Conservation (phyloP, 2,888 invertebrate species). For the Geotrupes spiniger region DNA sequence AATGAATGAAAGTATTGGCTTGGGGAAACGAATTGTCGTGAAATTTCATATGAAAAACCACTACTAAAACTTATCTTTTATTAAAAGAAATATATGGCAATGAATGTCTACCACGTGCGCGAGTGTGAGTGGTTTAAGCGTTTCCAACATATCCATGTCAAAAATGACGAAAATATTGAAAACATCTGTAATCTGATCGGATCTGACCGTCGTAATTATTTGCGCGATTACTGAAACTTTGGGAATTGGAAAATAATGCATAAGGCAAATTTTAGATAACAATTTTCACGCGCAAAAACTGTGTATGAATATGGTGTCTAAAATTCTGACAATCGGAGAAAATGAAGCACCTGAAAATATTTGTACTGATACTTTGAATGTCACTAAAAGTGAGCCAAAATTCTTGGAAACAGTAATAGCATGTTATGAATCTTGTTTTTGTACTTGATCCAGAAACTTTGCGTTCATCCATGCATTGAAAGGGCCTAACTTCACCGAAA, state of each 20-base stretch:
- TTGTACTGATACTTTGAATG: conserved; percentile 13
- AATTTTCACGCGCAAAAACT: too few relatives aligned
- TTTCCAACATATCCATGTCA: too few relatives aligned
- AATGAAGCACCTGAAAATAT: conserved; percentile 1
- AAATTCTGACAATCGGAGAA: background rate
- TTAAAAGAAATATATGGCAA: too few relatives aligned
- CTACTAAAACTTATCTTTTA: too few relatives aligned
- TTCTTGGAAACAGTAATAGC: conserved; percentile 13
- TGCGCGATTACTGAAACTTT: conserved; percentile 6
- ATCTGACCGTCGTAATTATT: conserved; percentile 3
- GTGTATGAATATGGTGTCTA: background rate
- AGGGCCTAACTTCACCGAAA: conserved; percentile 14
- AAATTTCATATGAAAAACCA: too few relatives aligned
- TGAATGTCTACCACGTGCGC: too few relatives aligned
- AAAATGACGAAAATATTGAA: conserved; percentile 34
- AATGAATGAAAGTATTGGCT: too few relatives aligned
- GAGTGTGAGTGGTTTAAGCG: too few relatives aligned
- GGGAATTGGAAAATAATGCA: conserved; percentile 5
- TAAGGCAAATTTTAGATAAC: too few relatives aligned
- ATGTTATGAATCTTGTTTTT: conserved; percentile 14
- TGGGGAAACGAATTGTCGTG: too few relatives aligned
- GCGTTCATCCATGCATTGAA: conserved; percentile 18
- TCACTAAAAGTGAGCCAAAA: conserved; percentile 16
- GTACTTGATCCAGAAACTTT: conserved; percentile 2
- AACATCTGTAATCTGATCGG: conserved; percentile 12